Percentiles rank a stretch among this genome's conserved stretches.
These are phyloP conservation scores for Vesta saturnalis DNA, from an alignment of 2,888 invertebrate genomes.

Conservation along the genomic window DNA sequence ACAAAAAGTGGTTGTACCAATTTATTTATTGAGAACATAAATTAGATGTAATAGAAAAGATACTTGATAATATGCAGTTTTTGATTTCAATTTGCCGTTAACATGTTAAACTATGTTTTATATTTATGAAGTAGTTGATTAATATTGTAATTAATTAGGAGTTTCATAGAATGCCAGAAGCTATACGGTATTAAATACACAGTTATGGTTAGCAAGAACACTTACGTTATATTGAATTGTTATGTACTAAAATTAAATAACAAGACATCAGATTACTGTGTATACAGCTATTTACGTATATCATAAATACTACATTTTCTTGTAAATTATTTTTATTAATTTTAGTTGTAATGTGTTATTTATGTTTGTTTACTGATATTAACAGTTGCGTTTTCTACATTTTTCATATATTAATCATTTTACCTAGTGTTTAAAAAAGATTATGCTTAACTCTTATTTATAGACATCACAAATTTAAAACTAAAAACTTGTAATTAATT, in stretches of 20 bases:
- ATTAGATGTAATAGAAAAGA: not conserved
- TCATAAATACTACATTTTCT: no score
- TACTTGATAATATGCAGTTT: not conserved
- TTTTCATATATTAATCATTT: no score
- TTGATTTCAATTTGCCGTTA: not conserved
- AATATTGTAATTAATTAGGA: conserved; percentile 1
- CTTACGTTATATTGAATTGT: not conserved
- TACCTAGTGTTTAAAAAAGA: no score
- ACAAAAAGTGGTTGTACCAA: not conserved
- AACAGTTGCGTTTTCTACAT: no score
- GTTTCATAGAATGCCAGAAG: not conserved
- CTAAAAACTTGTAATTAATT: no score
- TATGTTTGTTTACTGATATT: no score
- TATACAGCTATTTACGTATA: not conserved
- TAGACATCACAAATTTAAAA: no score
- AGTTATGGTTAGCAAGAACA: not conserved
- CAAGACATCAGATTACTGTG: not conserved
- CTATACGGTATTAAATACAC: not conserved
- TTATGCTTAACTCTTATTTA: no score
- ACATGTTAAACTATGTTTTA: conserved; percentile 8
- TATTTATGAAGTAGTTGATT: conserved; percentile 8
- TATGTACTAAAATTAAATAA: not conserved
- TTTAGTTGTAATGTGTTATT: no score
- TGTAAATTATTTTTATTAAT: no score
- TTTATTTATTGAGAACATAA: not conserved